Conservation (phyloP, 2,113 vertebrate genomes). For the Chlamydotis undulata region DNA sequence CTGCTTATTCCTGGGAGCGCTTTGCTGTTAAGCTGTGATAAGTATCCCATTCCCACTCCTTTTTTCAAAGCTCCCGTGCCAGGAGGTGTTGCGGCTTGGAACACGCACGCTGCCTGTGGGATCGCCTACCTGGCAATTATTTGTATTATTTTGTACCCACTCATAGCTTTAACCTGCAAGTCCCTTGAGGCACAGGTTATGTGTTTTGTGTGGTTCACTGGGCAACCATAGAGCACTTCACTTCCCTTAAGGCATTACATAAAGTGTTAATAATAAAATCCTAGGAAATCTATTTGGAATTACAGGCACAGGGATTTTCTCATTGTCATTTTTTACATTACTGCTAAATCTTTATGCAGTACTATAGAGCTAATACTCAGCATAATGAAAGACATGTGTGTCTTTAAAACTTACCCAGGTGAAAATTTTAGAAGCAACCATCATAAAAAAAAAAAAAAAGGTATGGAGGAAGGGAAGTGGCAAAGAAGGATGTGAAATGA, state of each 20-base stretch:
- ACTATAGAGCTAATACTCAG: background rate
- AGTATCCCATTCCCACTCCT: background rate
- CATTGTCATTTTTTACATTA: background rate
- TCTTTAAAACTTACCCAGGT: background rate
- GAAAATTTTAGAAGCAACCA: background rate
- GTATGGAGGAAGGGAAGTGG: background rate
- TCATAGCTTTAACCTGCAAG: background rate
- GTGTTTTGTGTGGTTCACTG: slow-evolving; percentile 29
- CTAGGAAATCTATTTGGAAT: slow-evolving; percentile 35
- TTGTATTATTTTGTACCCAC: background rate
- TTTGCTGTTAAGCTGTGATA: background rate
- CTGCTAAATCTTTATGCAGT: background rate
- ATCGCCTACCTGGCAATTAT: background rate
- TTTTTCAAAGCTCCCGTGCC: background rate
- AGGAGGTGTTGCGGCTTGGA: background rate
- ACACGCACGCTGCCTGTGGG: fast-evolving
- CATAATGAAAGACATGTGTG: background rate
- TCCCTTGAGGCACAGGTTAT: slow-evolving; percentile 18
- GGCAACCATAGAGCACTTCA: background rate
- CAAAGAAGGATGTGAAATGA: background rate
- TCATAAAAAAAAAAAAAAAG: background rate
- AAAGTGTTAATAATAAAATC: slow-evolving; percentile 28
- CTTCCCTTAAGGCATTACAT: background rate
- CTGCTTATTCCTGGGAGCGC: background rate
- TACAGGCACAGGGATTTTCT: slow-evolving; percentile 3